Percentiles rank a stretch among this genome's conserved stretches.
Conservation (phyloP, 2,113 vertebrate genomes). For the Gambusia holbrooki region DNA sequence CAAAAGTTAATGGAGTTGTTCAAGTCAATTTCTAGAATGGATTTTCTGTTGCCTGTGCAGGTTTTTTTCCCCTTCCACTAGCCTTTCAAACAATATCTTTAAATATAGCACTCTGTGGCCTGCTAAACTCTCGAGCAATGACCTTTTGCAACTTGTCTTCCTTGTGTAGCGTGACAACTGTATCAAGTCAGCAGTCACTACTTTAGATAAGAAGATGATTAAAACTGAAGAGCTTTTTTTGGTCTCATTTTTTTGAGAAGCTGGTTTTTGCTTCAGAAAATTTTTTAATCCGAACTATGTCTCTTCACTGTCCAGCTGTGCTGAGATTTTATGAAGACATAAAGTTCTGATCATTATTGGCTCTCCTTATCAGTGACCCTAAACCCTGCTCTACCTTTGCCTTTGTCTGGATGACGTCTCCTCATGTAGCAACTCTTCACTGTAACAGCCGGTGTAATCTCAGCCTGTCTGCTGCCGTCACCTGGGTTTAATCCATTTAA, state of each 20-base stretch:
- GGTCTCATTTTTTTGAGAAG: neutral
- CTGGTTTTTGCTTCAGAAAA: neutral
- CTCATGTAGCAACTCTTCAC: conserved; percentile 24
- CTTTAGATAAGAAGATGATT: too few species aligned
- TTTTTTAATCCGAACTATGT: neutral
- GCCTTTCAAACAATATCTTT: neutral
- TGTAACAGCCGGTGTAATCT: conserved; percentile 50
- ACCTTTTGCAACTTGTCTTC: neutral
- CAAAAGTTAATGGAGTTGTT: too few species aligned
- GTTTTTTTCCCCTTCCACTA: neutral
- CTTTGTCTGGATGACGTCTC: conserved; percentile 29
- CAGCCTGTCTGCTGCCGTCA: conserved; percentile 37
- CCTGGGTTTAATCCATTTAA: conserved; percentile 48
- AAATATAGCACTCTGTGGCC: neutral
- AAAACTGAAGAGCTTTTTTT: neutral
- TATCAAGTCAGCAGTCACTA: neutral
- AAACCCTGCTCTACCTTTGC: too few species aligned
- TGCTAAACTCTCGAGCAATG: neutral
- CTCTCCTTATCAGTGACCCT: neutral
- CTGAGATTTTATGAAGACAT: neutral
- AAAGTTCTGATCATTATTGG: conserved; percentile 6
- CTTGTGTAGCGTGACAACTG: too few species aligned
- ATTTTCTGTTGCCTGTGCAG: too few species aligned
- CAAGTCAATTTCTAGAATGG: too few species aligned
- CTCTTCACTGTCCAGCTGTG: neutral